A percentile compares a stretch with the other conserved stretches of the same genome.
These are phyloP conservation scores for Myiotriccus ornatus DNA, from an alignment of 2,797 vertebrate genomes.

Conservation along the genomic window DNA sequence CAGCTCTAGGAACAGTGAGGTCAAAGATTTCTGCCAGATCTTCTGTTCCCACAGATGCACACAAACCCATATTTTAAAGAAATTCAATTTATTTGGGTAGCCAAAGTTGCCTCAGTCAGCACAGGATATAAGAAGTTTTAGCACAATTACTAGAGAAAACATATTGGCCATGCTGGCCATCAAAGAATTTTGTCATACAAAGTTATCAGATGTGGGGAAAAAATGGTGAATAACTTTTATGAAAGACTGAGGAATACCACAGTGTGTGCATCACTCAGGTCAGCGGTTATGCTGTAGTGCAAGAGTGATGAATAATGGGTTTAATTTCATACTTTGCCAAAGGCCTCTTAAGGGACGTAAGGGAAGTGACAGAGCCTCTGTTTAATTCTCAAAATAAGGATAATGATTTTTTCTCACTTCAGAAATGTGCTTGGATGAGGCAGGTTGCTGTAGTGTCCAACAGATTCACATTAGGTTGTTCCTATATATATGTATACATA, in stretches of 20 bases:
- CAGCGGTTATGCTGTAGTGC: not conserved
- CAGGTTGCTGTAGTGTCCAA: not conserved
- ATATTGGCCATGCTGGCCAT: not conserved
- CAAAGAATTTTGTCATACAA: not conserved
- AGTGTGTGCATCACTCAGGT: slow-evolving; percentile 2
- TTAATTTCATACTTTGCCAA: slow-evolving; percentile 32
- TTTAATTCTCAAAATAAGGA: not conserved
- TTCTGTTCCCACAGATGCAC: not conserved
- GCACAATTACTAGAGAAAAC: not conserved
- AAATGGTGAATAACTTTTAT: not conserved
- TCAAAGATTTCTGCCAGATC: not conserved
- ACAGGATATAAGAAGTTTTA: not conserved
- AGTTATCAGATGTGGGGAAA: not conserved
- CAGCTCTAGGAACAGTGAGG: not conserved
- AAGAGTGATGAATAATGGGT: slow-evolving; percentile 15
- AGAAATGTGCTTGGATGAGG: not conserved
- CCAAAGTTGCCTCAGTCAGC: not conserved
- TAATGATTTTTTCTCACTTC: not conserved
- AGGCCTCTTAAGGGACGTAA: not conserved
- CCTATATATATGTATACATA: not conserved
- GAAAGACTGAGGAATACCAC: not conserved
- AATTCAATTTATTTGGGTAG: not conserved
- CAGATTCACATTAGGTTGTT: not conserved
- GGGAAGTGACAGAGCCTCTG: not conserved
- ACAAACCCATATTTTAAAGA: not conserved